Evolutionary conservation across 2,888 invertebrate species (phyloP).

Genomic region (Sarcophaga rosellei): DNA sequence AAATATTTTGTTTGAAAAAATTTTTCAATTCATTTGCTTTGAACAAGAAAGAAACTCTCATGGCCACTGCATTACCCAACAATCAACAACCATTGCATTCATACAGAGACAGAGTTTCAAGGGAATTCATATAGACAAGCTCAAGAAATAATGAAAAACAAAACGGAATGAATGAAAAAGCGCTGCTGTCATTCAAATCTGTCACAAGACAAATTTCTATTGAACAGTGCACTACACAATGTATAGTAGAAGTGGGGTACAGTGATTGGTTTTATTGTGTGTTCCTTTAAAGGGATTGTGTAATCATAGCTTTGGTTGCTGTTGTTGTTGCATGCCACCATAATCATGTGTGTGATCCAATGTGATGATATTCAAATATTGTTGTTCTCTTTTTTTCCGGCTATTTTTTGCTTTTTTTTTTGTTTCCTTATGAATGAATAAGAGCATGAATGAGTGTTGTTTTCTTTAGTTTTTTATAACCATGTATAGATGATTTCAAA

Average conservation of each 20-base stretch:
- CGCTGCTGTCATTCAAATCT: conserved; percentile 77
- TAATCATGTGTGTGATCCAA: not conserved
- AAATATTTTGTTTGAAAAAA: not conserved
- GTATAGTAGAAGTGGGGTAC: not conserved
- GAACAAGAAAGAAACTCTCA: conserved; percentile 1
- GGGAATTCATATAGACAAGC: not conserved
- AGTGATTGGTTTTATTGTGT: conserved; percentile 67
- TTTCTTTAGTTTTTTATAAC: conserved; percentile 7
- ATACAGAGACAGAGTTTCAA: conserved; percentile 7
- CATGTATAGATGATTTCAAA: conserved; percentile 21
- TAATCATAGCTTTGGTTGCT: conserved; percentile 36
- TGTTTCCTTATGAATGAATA: conserved; percentile 3
- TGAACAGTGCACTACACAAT: conserved; percentile 64
- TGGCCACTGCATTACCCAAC: not conserved
- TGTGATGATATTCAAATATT: conserved; percentile 43
- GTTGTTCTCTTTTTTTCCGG: not conserved
- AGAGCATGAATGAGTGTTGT: conserved; percentile 9
- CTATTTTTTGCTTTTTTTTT: not conserved
- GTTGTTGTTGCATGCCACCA: conserved; percentile 35
- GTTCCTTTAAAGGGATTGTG: conserved; percentile 33
- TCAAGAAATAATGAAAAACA: not conserved
- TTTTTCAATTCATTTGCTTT: conserved; percentile 22
- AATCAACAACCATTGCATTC: conserved; percentile 13
- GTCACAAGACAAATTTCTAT: conserved; percentile 78
- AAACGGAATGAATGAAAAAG: conserved; percentile 40